Conservation (phyloP, 2,888 invertebrate species). For the Eilema caniola region DNA sequence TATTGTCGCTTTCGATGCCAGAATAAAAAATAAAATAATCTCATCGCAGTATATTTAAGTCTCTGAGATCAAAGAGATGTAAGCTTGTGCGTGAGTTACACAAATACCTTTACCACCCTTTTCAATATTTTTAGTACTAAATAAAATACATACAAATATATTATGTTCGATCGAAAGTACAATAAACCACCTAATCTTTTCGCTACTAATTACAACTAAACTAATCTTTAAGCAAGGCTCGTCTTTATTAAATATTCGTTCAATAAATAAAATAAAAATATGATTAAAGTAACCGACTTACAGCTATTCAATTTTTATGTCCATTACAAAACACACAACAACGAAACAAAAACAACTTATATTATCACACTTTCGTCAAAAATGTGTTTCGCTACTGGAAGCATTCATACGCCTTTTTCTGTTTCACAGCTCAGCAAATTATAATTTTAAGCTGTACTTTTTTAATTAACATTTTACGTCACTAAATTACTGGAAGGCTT, state of each 20-base stretch:
- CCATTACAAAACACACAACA: conserved; percentile 85
- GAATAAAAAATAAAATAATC: conserved; percentile 44
- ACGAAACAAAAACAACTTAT: conserved; percentile 85
- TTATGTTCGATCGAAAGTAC: conserved; percentile 53
- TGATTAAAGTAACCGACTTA: conserved; percentile 76
- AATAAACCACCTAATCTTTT: conserved; percentile 65
- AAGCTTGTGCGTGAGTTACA: conserved; percentile 41
- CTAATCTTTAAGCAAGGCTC: conserved; percentile 85
- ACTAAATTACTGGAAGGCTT: conserved; percentile 87
- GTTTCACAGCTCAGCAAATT: conserved; percentile 81
- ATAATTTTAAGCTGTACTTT: conserved; percentile 78
- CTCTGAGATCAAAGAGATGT: conserved; percentile 54
- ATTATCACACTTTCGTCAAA: conserved; percentile 84
- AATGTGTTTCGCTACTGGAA: conserved; percentile 74
- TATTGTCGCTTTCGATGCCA: conserved; percentile 72
- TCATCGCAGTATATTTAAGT: conserved; percentile 38
- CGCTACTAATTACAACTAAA: conserved; percentile 81
- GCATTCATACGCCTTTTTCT: conserved; percentile 74
- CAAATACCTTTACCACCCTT: conserved; percentile 34
- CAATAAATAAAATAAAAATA: conserved; percentile 78
- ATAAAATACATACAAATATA: conserved; percentile 41
- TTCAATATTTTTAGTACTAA: conserved; percentile 39
- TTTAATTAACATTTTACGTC: conserved; percentile 67
- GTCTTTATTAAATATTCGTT: conserved; percentile 84
- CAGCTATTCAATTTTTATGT: conserved; percentile 65